Evolutionary conservation across 30 jellyfish, hydroid and myxozoan species (phyloP).

Genomic region (Catostylus mosaicus): DNA sequence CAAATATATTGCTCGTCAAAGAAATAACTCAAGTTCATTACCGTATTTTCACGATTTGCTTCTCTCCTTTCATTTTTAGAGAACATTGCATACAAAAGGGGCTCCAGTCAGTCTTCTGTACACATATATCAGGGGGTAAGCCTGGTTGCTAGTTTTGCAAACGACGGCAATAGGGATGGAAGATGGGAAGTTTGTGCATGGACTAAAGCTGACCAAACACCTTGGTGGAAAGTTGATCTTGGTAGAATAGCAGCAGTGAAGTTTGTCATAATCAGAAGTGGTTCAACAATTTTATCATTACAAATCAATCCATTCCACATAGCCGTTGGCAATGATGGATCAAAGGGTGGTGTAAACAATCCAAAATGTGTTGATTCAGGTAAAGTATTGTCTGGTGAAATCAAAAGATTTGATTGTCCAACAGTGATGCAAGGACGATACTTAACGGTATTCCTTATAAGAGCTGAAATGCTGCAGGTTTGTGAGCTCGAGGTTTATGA

Average conservation of each 20-base stretch:
- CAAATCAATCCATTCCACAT: slow-evolving; percentile 7
- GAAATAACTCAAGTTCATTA: too few relatives aligned
- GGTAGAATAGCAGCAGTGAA: not conserved
- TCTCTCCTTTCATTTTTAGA: not conserved
- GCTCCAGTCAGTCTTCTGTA: not conserved
- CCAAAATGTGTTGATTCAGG: slow-evolving; percentile 10
- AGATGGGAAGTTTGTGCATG: not conserved
- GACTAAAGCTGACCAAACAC: not conserved
- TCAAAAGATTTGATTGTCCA: not conserved
- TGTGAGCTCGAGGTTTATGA: slow-evolving; percentile 40
- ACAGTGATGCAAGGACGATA: slow-evolving; percentile 20
- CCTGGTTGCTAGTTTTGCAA: slow-evolving; percentile 4
- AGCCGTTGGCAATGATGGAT: slow-evolving; percentile 5
- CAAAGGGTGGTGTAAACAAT: slow-evolving; percentile 15
- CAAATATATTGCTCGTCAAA: too few relatives aligned
- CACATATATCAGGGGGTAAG: not conserved
- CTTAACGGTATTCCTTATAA: not conserved
- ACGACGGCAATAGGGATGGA: slow-evolving; percentile 2
- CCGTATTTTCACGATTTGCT: too few relatives aligned
- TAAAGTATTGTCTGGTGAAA: not conserved
- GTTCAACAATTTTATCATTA: too few relatives aligned
- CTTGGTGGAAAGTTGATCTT: slow-evolving; percentile 39
- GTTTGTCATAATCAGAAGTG: not conserved
- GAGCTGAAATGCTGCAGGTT: not conserved
- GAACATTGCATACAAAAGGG: slow-evolving; percentile 10